Conservation (phyloP, 2,888 invertebrate species). For the Chorisops tibialis region DNA sequence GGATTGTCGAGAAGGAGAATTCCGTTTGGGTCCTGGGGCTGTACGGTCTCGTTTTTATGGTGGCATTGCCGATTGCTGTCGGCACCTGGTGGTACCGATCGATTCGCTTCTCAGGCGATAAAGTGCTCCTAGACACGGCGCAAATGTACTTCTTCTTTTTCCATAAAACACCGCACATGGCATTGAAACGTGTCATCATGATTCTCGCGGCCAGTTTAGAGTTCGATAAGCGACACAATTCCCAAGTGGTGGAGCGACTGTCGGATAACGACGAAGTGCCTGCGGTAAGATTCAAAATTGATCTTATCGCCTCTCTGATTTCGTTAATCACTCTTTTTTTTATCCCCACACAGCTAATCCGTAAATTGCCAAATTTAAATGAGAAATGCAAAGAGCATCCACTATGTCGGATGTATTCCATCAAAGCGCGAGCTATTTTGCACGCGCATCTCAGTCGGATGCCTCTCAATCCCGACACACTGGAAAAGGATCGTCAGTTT, state of each 20-base stretch:
- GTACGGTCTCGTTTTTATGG: constrained; percentile 96
- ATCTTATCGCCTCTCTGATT: constrained; percentile 3
- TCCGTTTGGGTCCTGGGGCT: constrained; percentile 95
- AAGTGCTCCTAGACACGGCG: constrained; percentile 94
- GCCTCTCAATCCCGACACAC: constrained; percentile 68
- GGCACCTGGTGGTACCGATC: constrained; percentile 99
- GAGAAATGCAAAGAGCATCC: constrained; percentile 97
- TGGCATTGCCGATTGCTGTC: constrained; percentile 82
- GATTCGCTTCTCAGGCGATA: constrained; percentile 94
- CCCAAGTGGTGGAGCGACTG: constrained; percentile 87
- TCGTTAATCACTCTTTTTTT: constrained; percentile 17
- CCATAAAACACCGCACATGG: constrained; percentile 94
- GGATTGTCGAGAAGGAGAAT: constrained; percentile 99
- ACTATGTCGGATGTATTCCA: constrained; percentile 86
- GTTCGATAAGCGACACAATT: constrained; percentile 91
- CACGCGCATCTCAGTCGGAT: constrained; percentile 93
- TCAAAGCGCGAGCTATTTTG: constrained; percentile 88
- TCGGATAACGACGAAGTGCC: constrained; percentile 95
- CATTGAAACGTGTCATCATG: constrained; percentile 92
- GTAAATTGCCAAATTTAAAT: constrained; percentile 83
- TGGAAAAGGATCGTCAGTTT: constrained; percentile 81
- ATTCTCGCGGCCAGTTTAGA: constrained; percentile 95
- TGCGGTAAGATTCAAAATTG: constrained; percentile 58
- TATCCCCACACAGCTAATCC: constrained; percentile 83
- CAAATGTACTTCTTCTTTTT: constrained; percentile 95